phyloP scores from a whole-genome alignment of 2,888 invertebrate genomes.

The Ischnus inquisitorius region DNA sequence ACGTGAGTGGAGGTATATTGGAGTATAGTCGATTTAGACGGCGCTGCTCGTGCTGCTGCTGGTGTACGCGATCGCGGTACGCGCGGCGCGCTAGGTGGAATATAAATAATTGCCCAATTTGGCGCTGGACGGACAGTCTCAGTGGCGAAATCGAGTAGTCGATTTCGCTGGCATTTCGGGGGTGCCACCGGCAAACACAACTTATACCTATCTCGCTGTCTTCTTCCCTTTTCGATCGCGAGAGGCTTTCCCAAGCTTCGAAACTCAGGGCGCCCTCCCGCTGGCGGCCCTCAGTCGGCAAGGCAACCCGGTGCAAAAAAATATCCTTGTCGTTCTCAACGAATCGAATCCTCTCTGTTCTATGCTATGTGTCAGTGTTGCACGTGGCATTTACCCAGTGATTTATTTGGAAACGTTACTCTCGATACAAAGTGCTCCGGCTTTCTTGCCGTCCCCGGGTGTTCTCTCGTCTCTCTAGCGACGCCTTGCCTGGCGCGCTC shows the following conservation, averaged over 20 bases:
- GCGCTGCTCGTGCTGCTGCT: neutral
- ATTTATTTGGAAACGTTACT: slow-evolving; percentile 74
- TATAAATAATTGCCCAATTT: slow-evolving; percentile 81
- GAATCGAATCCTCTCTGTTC: slow-evolving; percentile 71
- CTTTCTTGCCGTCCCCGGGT: slow-evolving; percentile 68
- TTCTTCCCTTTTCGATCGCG: slow-evolving; percentile 34
- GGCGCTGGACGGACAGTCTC: slow-evolving; percentile 74
- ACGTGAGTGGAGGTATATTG: neutral
- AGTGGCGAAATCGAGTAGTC: slow-evolving; percentile 61
- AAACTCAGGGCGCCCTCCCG: slow-evolving; percentile 51
- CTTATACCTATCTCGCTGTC: slow-evolving; percentile 32
- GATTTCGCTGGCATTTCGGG: slow-evolving; percentile 54
- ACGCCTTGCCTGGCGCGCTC: slow-evolving; percentile 32
- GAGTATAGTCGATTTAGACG: slow-evolving; percentile 32
- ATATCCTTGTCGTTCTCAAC: slow-evolving; percentile 68
- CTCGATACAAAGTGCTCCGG: slow-evolving; percentile 72
- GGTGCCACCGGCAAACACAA: slow-evolving; percentile 8
- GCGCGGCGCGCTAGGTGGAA: slow-evolving; percentile 59
- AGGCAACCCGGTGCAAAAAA: slow-evolving; percentile 69
- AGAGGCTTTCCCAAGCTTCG: slow-evolving; percentile 56
- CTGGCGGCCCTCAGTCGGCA: slow-evolving; percentile 59
- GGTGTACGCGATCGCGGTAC: slow-evolving; percentile 32
- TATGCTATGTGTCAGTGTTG: slow-evolving; percentile 52
- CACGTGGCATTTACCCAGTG: slow-evolving; percentile 70
- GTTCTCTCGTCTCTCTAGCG: slow-evolving; percentile 57